A percentile compares a stretch with the other conserved stretches of the same genome.
Conservation (phyloP, 2,888 invertebrate species). For the Polyommatus icarus region DNA sequence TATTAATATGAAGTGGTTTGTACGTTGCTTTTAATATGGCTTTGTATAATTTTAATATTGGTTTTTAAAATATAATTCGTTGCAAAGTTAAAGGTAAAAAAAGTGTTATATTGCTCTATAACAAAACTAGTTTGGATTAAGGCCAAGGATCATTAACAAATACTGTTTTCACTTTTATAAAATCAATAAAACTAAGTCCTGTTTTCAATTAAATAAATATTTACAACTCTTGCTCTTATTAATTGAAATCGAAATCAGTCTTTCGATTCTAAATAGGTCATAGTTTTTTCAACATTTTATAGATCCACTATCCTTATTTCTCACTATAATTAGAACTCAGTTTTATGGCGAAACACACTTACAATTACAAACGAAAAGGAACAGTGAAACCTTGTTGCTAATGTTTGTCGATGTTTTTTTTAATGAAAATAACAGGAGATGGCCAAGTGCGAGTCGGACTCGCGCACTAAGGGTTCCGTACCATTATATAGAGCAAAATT, state of each 20-base stretch:
- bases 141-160: neutral
- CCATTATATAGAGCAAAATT: too few relatives aligned
- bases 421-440: neutral
- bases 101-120: neutral
- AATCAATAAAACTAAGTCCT: slow-evolving; percentile 15
- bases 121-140: neutral
- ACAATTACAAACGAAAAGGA: neutral
- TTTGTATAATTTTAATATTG: neutral
- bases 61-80: neutral
- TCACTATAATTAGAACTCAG: too few relatives aligned
- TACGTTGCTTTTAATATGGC: neutral
- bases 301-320: too few relatives aligned
- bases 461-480: too few relatives aligned
- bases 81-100: neutral
- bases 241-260: neutral
- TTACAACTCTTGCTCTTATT: neutral
- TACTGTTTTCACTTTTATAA: slow-evolving; percentile 15
- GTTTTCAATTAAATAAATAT: neutral
- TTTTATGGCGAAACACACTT: neutral
- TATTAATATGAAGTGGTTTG: neutral
- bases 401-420: neutral
- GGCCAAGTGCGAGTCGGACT: too few relatives aligned
- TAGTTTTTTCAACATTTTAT: neutral
- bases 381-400: neutral
- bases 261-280: neutral